Base-by-base conservation (phyloP, 2,113 vertebrate genomes). In the Myotis yumanensis region DNA sequence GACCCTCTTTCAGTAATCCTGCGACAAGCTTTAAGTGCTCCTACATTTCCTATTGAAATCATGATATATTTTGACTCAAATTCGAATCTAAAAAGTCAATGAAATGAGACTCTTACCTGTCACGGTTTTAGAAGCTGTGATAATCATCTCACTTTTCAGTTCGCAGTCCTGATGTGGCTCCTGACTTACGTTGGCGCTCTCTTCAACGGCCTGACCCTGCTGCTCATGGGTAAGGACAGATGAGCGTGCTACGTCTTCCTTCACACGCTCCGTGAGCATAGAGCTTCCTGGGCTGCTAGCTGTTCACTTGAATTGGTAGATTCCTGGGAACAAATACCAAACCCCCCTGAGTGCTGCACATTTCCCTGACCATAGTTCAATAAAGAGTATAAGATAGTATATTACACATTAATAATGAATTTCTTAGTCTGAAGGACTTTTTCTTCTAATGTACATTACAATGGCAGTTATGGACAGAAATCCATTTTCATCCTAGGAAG, bases 131-230 rank as follows among this genome's bases (percentile, higher is more conserved):
- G 66, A 46, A 89, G 64, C 96, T 64, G 88, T 98, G 88, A 98
- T 22, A 5, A 96, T 52, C 95, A 1, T 57, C 97, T 87, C 97
- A 7, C 96, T 76, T 96, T 98, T 96, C 85, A 99, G 99, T 99
- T 99, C 98, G 99, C 99, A 97, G 99, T 99, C 95, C 98, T 99
- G 98, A 99, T 99, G 99, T 99, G 99, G 99, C 98, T 99, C 96
- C 98, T 99, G 98, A 99, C 99, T 88, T 99, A 99, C 0, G 99
- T 99, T 91, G 99, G 99, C 77, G 99, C 99, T 43, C 99, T 99
- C 97, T 99, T 99, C 99, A 99, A 99, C 37, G 99, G 99, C 97
- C 98, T 99, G 98, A 99, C 99, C 91, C 99, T 99, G 97, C 98
- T 99, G 97, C 99, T 99, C 96, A 98, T 99, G 98, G 99, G 99